A percentile compares a stretch with the other conserved stretches of the same genome.
Conservation (phyloP, 53 echinoderm and acorn worm genomes). For the Temnopleurus reevesii region DNA sequence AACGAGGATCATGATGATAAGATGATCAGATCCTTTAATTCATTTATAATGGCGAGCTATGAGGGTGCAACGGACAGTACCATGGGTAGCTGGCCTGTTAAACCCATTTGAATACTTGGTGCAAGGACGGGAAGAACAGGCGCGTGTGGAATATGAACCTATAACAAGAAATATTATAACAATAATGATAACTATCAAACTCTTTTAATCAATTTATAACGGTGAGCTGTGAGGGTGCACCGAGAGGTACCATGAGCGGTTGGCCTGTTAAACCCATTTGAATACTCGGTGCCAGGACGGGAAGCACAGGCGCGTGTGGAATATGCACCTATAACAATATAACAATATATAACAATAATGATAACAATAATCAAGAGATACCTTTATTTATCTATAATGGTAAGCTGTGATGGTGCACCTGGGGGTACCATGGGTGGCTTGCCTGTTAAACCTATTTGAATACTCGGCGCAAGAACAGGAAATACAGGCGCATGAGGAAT, state of each 20-base stretch:
- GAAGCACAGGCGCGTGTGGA: neutral
- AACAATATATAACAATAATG: too few relatives aligned
- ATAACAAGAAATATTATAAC: neutral
- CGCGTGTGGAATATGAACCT: slow-evolving; percentile 47
- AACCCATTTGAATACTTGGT: slow-evolving; percentile 39
- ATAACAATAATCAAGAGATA: too few relatives aligned
- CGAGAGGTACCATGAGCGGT: too few relatives aligned
- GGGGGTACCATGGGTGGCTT: slow-evolving; percentile 47
- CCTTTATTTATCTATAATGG: too few relatives aligned
- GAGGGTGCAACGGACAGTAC: slow-evolving; percentile 34
- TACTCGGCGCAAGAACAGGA: slow-evolving; percentile 23
- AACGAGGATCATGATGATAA: too few relatives aligned
- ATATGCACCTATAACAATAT: neutral
- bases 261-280: too few relatives aligned
- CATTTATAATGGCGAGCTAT: slow-evolving; percentile 42
- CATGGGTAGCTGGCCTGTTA: slow-evolving; percentile 38
- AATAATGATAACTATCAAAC: too few relatives aligned
- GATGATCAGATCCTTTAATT: too few relatives aligned
- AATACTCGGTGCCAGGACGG: too few relatives aligned
- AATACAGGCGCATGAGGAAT: slow-evolving; percentile 40
- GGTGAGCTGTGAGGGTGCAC: too few relatives aligned
- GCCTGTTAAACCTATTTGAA: slow-evolving; percentile 32
- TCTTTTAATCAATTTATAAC: too few relatives aligned
- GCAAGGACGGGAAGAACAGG: slow-evolving; percentile 30
- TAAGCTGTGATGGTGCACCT: slow-evolving; percentile 34